These are phyloP conservation scores for Austrolebias charrua DNA, from an alignment of 2,797 vertebrate species.

Conservation along the genomic window DNA sequence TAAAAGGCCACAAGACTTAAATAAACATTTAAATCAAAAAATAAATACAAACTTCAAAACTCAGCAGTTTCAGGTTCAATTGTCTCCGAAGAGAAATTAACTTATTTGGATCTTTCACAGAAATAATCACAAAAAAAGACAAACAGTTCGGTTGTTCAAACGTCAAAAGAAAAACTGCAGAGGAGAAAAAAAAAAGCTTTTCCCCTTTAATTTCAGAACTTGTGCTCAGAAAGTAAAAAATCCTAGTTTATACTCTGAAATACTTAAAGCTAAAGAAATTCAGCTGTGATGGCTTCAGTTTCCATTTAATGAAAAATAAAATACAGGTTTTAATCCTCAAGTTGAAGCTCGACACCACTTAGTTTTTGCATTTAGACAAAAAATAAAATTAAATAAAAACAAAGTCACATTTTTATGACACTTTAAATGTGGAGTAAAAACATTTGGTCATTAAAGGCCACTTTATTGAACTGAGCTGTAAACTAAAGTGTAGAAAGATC, in stretches of 20 bases:
- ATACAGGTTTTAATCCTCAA: too few relatives aligned
- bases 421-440: too few relatives aligned
- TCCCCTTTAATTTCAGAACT: constrained; percentile 14
- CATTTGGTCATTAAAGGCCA: too few relatives aligned
- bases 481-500: too few relatives aligned
- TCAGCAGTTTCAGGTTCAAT: constrained; percentile 30
- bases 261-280: not conserved
- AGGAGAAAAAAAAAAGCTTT: too few relatives aligned
- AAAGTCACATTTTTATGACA: too few relatives aligned
- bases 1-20: constrained; percentile 29
- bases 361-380: too few relatives aligned
- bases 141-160: not conserved
- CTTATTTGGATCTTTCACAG: constrained; percentile 1
- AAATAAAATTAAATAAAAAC: too few relatives aligned
- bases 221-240: not conserved
- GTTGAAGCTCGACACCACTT: too few relatives aligned
- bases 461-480: too few relatives aligned
- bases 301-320: too few relatives aligned
- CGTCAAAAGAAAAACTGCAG: not conserved
- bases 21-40: constrained; percentile 31
- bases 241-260: too few relatives aligned
- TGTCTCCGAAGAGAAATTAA: not conserved
- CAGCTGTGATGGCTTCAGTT: not conserved
- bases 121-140: constrained; percentile 5
- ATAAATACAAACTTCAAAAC: constrained; percentile 50